A percentile compares a stretch with the other conserved stretches of the same genome.
These are phyloP conservation scores for Calliopum simillimum DNA, from an alignment of 2,888 invertebrate species.

Conservation along the genomic window DNA sequence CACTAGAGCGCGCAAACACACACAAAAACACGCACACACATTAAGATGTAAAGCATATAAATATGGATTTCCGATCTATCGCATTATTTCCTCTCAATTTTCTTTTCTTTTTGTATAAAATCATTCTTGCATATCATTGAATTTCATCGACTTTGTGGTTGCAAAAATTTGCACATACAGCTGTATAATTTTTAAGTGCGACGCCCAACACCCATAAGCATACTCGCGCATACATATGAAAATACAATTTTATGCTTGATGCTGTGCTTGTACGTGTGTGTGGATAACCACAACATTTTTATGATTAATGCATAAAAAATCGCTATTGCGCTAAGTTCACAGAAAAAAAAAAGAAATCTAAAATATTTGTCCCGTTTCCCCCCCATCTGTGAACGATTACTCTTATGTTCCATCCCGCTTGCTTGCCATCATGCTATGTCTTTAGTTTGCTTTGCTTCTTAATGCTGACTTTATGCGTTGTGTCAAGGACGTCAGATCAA, in stretches of 20 bases:
- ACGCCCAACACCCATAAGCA: background rate
- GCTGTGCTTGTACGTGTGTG: background rate
- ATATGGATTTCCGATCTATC: background rate
- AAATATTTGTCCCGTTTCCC: background rate
- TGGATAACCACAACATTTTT: constrained; percentile 14
- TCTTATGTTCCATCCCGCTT: no score
- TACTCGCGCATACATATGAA: background rate
- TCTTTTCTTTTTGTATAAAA: background rate
- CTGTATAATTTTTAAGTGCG: background rate
- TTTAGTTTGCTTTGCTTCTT: background rate
- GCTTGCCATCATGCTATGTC: no score
- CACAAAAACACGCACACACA: background rate
- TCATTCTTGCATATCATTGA: constrained; percentile 23
- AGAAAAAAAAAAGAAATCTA: background rate
- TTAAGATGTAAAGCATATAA: background rate
- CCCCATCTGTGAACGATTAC: no score
- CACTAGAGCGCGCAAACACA: background rate
- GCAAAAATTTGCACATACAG: constrained; percentile 10
- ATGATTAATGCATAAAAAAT: constrained; percentile 15
- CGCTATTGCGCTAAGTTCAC: background rate
- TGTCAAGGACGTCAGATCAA: constrained; percentile 20
- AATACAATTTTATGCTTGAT: background rate
- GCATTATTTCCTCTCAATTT: background rate
- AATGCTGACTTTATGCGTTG: constrained; percentile 5
- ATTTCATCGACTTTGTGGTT: constrained; percentile 16